Evolutionary conservation across 2,888 invertebrate genomes (phyloP).

Genomic region (Allolobophora icterica): DNA sequence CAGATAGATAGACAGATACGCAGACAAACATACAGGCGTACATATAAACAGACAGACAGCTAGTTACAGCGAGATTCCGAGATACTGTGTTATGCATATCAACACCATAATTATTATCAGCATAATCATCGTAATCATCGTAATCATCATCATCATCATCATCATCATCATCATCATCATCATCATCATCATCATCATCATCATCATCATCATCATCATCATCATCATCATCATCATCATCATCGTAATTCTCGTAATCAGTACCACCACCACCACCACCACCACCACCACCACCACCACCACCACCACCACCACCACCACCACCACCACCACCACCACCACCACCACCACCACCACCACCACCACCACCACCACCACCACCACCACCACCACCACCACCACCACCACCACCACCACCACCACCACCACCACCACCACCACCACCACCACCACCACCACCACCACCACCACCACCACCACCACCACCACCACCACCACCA

Average conservation of each 20-base stretch:
- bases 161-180: neutral
- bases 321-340: neutral
- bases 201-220: constrained; percentile 12
- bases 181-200: neutral
- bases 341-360: neutral
- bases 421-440: neutral
- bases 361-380: neutral
- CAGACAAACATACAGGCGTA: neutral
- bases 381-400: neutral
- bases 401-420: neutral
- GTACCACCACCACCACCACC: neutral
- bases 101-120: too few species aligned
- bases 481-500: neutral
- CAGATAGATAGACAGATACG: neutral
- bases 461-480: neutral
- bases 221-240: constrained; percentile 22
- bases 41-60: too few species aligned
- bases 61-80: too few species aligned
- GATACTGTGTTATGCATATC: too few species aligned
- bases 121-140: constrained; percentile 14
- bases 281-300: neutral
- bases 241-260: neutral
- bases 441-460: neutral
- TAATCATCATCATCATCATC: neutral
- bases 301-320: neutral